Evolutionary conservation across 2,888 invertebrate genomes (phyloP), one percentile per base, ranked within the genome.

Genomic region (Pocota personata): DNA sequence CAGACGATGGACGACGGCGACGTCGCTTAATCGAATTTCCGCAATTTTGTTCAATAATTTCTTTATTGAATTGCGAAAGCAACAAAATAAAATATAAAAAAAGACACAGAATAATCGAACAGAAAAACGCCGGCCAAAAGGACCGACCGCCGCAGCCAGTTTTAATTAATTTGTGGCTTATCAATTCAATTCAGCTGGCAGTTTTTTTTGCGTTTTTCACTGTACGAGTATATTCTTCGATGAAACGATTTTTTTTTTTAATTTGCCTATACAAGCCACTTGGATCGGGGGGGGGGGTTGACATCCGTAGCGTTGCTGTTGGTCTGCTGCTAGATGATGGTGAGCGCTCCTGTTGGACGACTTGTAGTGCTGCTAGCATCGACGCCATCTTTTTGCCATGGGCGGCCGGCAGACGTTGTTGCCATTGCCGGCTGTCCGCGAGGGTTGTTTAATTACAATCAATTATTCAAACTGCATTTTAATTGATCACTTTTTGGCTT

Each of bases 131-230:
- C 87, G 87, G 62, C 86, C 87, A 87, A 88, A 87, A 88, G 89
- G 86, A 86, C 82, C 82, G 86, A 86, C 78, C 80, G 78, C 76
- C 76, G 84, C 89, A 82, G 84, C 80, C 78, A 84, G 80, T 87
- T 87, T 87, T 92, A 92, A 91, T 91, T 91, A 91, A 91, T 91
- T 92, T 92, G 92, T 91, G 91, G 91, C 91, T 91, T 90, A 91
- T 92, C 91, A 91, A 91, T 91, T 91, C 90, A 92, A 91, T 92
- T 91, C 89, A 79, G 86, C 55, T 67, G 58, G 64, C 58, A 71
- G 69, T 75, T 55, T 52, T 57, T 50, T 50, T n/a, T 60, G 55
- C 71, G 64, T 75, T 55, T 62, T 46, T 16, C 57, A 4, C 4
- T 24, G 24, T 4, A 24, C 27, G n/a, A n/a, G 67, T 52, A n/a